Evolutionary conservation across 1,140 invertebrate species (phyloP), one percentile per base, ranked within the genome.

Genomic region (Arion vulgaris): DNA sequence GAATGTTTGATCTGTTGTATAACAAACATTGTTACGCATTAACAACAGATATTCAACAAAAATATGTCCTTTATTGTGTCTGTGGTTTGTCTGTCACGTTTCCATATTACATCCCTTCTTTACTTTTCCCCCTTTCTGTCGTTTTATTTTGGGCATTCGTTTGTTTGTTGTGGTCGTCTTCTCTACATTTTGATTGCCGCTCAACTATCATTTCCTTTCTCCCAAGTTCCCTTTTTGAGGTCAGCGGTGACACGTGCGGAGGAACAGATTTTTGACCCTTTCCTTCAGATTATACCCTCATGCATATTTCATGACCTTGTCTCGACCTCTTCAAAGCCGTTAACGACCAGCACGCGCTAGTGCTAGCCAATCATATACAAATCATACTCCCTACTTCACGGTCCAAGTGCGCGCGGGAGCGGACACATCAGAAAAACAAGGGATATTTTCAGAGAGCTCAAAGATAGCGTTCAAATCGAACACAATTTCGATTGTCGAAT

Each of bases 231-330:
- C 15, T 45, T 34, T 66, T 32, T 32, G 62, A 66, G 28, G 62
- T 32, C 62, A 7, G 28, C 17, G 7, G 2, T 34, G 28, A 17
- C n/a, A 66, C 62, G n/a, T 23, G 62, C 1, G 62, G 62, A 66
- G 62, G 62, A 28, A 66, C 62, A 66, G 62, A 66, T 66, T 66
- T 66, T 66, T 32, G 28, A 32, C n/a, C 62, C n/a, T 7, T 28
- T 66, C 62, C 62, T 66, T 66, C n/a, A 32, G 62, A 66, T 66
- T 66, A 66, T 28, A 66, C 62, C 62, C 62, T 66, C 28, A 66
- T 66, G 62, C 62, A 66, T 66, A 66, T 66, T 66, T 66, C 62
- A 66, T 66, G 28, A 66, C 62, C 62, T 66, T 66, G 62, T 66
- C 62, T 32, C 62, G 62, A 66, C 62, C 62, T 13, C 62, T 66